phyloP scores from a whole-genome alignment of 2,113 vertebrate genomes.

The Ciconia boyciana region DNA sequence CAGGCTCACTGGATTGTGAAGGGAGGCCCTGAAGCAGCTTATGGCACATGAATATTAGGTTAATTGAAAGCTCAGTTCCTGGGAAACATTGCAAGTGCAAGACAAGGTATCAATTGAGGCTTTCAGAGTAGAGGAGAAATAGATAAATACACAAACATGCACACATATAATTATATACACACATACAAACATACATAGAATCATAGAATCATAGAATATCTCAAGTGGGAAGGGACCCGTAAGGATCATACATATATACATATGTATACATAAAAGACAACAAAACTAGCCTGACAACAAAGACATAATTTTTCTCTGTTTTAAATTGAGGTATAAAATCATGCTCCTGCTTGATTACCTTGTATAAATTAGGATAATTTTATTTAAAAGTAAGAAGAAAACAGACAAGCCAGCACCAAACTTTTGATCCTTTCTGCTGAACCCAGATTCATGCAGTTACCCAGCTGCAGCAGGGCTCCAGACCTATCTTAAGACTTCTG shows the following conservation, averaged over 20 bases:
- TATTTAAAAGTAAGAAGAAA: background rate
- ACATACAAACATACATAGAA: background rate
- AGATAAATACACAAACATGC: background rate
- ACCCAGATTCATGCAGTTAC: background rate
- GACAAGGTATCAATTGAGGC: background rate
- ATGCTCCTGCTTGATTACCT: background rate
- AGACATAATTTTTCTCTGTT: background rate
- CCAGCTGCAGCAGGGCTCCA: background rate
- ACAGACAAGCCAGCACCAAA: background rate
- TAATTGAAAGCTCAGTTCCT: background rate
- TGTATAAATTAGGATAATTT: background rate
- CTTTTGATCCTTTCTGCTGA: background rate
- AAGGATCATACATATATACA: background rate
- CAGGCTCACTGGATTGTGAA: background rate
- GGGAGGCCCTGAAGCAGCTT: background rate
- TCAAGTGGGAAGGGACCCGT: background rate
- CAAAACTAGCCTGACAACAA: background rate
- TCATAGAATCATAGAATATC: background rate
- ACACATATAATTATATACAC: background rate
- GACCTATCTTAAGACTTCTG: background rate
- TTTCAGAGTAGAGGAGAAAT: background rate
- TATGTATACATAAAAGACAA: background rate
- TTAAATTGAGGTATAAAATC: background rate
- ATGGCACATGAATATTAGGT: background rate
- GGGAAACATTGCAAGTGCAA: background rate